Conservation (phyloP, 2,888 invertebrate species). For the Balanococcus diminutus region DNA sequence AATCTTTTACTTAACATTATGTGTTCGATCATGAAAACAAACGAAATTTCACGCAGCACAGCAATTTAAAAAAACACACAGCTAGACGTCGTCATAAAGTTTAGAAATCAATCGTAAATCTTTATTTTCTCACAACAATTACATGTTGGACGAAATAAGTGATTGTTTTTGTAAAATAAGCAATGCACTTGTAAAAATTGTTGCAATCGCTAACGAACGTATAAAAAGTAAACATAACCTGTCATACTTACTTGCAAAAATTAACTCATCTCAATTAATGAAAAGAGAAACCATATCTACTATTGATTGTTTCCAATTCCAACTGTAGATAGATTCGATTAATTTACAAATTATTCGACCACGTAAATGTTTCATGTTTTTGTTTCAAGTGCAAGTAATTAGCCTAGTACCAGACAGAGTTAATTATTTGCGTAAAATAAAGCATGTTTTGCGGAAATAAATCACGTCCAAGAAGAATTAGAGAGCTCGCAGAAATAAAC, state of each 20-base stretch:
- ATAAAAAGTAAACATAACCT: conserved; percentile 6
- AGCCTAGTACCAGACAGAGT: background rate
- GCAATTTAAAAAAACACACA: background rate
- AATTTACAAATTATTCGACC: background rate
- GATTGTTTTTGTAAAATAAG: background rate
- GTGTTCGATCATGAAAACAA: background rate
- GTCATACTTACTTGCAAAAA: conserved; percentile 41
- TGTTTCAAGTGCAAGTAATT: conserved; percentile 14
- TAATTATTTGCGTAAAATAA: conserved; percentile 33
- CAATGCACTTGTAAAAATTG: background rate
- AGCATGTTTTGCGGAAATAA: conserved; percentile 39
- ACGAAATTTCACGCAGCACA: background rate
- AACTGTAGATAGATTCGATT: conserved; percentile 5
- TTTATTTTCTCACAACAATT: conserved; percentile 18
- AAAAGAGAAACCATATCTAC: conserved; percentile 37
- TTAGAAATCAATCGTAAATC: background rate
- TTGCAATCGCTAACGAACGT: background rate
- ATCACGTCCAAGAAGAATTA: background rate
- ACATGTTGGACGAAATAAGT: background rate
- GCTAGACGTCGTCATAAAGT: background rate
- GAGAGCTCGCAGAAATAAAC: conserved; percentile 6
- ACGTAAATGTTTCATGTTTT: conserved; percentile 39
- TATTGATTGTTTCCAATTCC: background rate
- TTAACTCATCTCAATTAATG: conserved; percentile 31
- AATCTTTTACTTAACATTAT: too few relatives aligned